These are phyloP conservation scores for Colostygia pectinataria DNA, from an alignment of 2,888 invertebrate genomes.

Conservation along the genomic window DNA sequence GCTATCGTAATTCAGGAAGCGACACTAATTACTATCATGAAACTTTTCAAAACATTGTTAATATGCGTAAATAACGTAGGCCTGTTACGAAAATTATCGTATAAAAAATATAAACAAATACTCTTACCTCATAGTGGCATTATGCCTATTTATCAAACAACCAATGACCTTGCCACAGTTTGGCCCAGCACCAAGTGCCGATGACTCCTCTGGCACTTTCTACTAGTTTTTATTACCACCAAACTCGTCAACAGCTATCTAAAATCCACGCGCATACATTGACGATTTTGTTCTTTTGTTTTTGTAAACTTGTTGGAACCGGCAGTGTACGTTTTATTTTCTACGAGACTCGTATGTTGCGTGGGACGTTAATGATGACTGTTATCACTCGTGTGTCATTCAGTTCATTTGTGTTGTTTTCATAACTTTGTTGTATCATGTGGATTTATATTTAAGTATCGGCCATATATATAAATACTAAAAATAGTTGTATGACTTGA, in stretches of 20 bases:
- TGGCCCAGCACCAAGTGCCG: conserved; percentile 74
- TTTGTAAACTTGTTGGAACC: conserved; percentile 10
- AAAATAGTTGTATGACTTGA: conserved; percentile 8
- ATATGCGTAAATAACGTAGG: conserved; percentile 1
- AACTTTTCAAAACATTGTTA: conserved; percentile 16
- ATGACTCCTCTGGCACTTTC: conserved; percentile 76
- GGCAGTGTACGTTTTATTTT: conserved; percentile 30
- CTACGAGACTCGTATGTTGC: conserved; percentile 15
- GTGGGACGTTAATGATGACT: conserved; percentile 40
- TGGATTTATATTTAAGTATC: conserved; percentile 34
- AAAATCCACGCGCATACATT: conserved; percentile 39
- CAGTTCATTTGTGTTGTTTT: conserved; percentile 46
- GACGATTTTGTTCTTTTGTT: conserved; percentile 36
- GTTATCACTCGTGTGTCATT: conserved; percentile 44
- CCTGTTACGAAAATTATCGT: neutral
- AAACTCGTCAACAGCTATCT: conserved; percentile 35
- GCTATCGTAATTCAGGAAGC: conserved; percentile 23
- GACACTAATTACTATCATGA: conserved; percentile 17
- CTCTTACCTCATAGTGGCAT: conserved; percentile 59
- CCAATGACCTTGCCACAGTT: conserved; percentile 75
- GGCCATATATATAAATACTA: conserved; percentile 4
- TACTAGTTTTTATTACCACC: conserved; percentile 63
- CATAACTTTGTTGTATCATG: conserved; percentile 41
- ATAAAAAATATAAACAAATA: conserved; percentile 74
- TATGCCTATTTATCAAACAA: conserved; percentile 70